Evolutionary conservation across 1,140 invertebrate species (phyloP).

Genomic region (Drosophila bocki): DNA sequence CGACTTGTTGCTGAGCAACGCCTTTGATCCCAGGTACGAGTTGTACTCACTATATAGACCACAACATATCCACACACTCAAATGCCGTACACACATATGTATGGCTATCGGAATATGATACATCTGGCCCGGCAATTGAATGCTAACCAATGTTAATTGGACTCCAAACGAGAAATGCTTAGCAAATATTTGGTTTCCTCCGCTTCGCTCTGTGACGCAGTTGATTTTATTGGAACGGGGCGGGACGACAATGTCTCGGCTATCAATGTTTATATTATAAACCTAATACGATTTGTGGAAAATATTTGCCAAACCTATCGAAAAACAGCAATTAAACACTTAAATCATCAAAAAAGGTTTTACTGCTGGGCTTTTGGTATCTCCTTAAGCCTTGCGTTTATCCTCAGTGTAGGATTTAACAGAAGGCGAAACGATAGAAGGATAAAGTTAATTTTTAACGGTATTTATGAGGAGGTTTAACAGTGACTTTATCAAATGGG

Average conservation of each 20-base stretch:
- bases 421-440: neutral
- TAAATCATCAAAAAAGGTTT: neutral
- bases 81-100: neutral
- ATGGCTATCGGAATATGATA: conserved; percentile 23
- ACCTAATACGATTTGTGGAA: conserved; percentile 3
- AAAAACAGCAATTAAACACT: conserved; percentile 4
- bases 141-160: conserved; percentile 54
- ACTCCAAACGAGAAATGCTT: conserved; percentile 37
- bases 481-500: too few relatives aligned
- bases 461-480: too few relatives aligned
- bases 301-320: conserved; percentile 32
- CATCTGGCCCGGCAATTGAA: conserved; percentile 43
- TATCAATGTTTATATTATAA: conserved; percentile 35
- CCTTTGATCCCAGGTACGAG: conserved; percentile 70
- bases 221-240: conserved; percentile 18
- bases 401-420: neutral
- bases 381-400: neutral
- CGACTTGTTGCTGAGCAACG: conserved; percentile 66
- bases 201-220: conserved; percentile 34
- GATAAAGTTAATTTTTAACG: too few relatives aligned
- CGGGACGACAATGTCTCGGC: neutral
- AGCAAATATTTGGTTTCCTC: conserved; percentile 41
- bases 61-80: neutral
- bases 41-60: conserved; percentile 10
- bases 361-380: neutral